Percentiles rank a stretch among this genome's conserved stretches.
Evolutionary conservation across 2,113 vertebrate species (phyloP).

Genomic region (Orthochromis malagaraziensis): DNA sequence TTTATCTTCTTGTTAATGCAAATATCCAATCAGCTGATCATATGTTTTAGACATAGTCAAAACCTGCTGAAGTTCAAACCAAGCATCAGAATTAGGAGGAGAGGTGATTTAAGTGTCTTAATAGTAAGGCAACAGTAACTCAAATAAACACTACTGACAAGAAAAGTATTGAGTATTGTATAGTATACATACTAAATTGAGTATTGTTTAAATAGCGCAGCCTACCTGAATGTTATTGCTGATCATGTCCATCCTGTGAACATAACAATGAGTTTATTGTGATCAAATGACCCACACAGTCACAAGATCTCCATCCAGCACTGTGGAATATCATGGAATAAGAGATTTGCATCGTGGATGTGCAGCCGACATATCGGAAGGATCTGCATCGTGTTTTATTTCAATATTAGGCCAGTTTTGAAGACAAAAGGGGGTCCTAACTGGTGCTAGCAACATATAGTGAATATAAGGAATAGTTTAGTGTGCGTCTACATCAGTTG

Average conservation of each 20-base stretch:
- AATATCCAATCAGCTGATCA: not conserved
- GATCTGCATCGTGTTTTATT: rapidly evolving
- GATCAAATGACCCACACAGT: not conserved
- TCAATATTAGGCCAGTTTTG: not conserved
- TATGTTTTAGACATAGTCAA: not conserved
- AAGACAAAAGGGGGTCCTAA: not conserved
- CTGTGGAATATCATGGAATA: not conserved
- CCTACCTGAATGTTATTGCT: not conserved
- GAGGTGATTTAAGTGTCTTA: not conserved
- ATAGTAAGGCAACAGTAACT: not conserved
- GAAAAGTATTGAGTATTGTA: not conserved
- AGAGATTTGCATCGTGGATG: not conserved
- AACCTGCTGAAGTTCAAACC: not conserved
- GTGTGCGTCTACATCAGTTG: not conserved
- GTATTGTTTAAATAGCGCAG: not conserved
- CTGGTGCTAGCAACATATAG: not conserved
- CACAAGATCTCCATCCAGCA: not conserved
- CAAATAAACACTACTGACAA: not conserved
- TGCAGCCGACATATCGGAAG: not conserved
- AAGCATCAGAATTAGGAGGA: not conserved
- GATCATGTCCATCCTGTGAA: not conserved
- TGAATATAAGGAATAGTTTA: rapidly evolving
- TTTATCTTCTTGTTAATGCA: not conserved
- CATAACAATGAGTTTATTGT: not conserved
- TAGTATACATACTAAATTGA: not conserved